Percentiles rank a stretch among this genome's conserved stretches.
Evolutionary conservation across 2,888 invertebrate genomes (phyloP).

Genomic region (Aporophyla lueneburgensis): DNA sequence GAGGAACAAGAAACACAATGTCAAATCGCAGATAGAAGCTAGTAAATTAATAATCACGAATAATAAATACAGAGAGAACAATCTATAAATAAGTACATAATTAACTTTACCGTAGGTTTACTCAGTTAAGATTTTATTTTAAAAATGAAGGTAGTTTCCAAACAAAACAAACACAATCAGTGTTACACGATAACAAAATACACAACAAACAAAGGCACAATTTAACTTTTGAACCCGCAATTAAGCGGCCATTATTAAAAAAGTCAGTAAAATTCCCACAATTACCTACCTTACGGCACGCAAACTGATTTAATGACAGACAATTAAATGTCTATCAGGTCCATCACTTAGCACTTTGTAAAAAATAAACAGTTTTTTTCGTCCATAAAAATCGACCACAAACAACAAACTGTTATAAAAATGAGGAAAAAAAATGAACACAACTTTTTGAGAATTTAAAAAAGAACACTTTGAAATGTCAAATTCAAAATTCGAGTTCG

Average conservation of each 20-base stretch:
- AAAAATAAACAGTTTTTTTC: slow-evolving; percentile 13
- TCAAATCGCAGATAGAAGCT: too few species aligned
- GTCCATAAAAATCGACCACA: slow-evolving; percentile 4
- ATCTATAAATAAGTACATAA: background rate
- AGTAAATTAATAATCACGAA: too few species aligned
- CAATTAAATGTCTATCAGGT: slow-evolving; percentile 56
- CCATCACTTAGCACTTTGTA: slow-evolving; percentile 34
- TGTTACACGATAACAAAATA: slow-evolving; percentile 13
- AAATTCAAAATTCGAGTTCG: slow-evolving; percentile 17
- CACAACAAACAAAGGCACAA: background rate
- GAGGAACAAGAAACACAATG: too few species aligned
- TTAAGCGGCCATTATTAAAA: background rate
- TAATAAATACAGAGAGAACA: too few species aligned
- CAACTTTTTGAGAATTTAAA: slow-evolving; percentile 17
- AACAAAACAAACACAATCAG: background rate
- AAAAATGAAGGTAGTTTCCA: slow-evolving; percentile 2
- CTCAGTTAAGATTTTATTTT: too few species aligned
- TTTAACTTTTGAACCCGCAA: background rate
- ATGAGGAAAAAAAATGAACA: background rate
- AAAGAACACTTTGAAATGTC: slow-evolving; percentile 40
- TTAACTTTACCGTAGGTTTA: background rate
- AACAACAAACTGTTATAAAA: background rate
- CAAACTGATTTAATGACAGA: slow-evolving; percentile 51
- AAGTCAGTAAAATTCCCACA: slow-evolving; percentile 39
- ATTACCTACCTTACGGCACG: slow-evolving; percentile 52